phyloP scores from a whole-genome alignment of 2,888 invertebrate species.

The Osmoderma eremita region DNA sequence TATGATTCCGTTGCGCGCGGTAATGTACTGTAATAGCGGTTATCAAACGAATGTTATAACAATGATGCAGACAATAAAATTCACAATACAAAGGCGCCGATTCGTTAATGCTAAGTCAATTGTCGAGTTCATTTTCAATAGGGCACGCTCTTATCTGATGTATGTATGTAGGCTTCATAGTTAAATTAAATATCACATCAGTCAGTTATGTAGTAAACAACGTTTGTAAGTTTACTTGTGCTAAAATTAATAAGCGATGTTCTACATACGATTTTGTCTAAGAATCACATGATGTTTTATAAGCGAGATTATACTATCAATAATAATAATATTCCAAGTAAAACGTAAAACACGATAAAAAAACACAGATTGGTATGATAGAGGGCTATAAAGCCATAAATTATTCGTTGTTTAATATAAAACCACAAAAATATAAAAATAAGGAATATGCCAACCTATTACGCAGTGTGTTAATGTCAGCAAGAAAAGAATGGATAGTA shows the following conservation, averaged over 20 bases:
- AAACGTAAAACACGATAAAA: too few relatives aligned
- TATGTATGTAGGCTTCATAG: constrained; percentile 26
- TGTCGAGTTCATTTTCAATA: constrained; percentile 20
- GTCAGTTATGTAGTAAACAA: constrained; percentile 2
- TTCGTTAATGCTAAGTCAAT: constrained; percentile 25
- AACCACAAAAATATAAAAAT: too few relatives aligned
- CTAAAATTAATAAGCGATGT: not conserved
- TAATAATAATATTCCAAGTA: too few relatives aligned
- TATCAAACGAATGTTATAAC: constrained; percentile 28
- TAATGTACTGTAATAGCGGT: constrained; percentile 13
- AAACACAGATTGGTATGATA: too few relatives aligned
- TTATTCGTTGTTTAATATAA: too few relatives aligned
- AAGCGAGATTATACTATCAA: too few relatives aligned
- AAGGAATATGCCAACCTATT: too few relatives aligned
- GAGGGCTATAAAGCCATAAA: too few relatives aligned
- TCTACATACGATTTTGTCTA: constrained; percentile 7
- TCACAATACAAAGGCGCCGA: constrained; percentile 28
- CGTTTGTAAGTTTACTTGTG: not conserved
- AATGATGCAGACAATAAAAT: constrained; percentile 29
- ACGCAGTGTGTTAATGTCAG: too few relatives aligned
- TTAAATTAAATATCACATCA: constrained; percentile 26
- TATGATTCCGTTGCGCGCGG: constrained; percentile 20
- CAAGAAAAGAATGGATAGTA: too few relatives aligned
- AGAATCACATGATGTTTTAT: too few relatives aligned
- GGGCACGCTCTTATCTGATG: constrained; percentile 24